A percentile compares a stretch with the other conserved stretches of the same genome.
Evolutionary conservation across 92 coral and sea anemone genomes (phyloP).

Genomic region (Pocillopora meandrina): DNA sequence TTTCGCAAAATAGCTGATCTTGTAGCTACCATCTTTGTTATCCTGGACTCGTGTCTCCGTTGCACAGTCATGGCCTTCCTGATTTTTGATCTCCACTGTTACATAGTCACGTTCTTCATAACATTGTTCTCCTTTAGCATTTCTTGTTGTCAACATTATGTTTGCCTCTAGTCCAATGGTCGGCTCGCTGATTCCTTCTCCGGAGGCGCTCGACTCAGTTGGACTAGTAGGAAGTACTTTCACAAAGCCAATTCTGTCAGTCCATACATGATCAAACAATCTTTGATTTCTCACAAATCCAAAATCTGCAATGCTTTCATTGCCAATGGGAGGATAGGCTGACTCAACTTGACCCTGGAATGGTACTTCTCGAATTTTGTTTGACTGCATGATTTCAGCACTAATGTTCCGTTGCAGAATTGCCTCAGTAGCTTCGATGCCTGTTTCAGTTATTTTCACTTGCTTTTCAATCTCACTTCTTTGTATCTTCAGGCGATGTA

Average conservation of each 20-base stretch:
- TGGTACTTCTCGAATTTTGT: not conserved
- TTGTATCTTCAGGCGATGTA: not conserved
- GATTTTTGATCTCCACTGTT: no score
- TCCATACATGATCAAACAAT: not conserved
- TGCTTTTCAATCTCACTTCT: not conserved
- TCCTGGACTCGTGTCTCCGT: not conserved
- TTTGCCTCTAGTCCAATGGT: not conserved
- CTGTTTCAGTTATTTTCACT: not conserved
- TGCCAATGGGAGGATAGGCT: not conserved
- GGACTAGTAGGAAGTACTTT: not conserved
- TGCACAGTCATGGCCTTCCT: no score
- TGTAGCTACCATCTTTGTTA: not conserved
- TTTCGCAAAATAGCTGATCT: not conserved
- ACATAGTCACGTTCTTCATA: no score
- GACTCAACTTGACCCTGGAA: not conserved
- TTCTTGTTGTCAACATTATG: not conserved
- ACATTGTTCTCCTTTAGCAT: not conserved
- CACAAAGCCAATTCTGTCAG: not conserved
- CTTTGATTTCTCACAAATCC: not conserved
- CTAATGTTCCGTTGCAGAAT: not conserved
- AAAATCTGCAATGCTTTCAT: not conserved
- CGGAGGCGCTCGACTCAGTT: not conserved
- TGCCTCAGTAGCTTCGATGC: no score
- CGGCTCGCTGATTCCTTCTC: not conserved
- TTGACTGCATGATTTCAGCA: not conserved